Percentiles rank a stretch among this genome's conserved stretches.
These are phyloP conservation scores for Leptodactylus fallax DNA, from an alignment of 2,797 vertebrate species.

Conservation along the genomic window DNA sequence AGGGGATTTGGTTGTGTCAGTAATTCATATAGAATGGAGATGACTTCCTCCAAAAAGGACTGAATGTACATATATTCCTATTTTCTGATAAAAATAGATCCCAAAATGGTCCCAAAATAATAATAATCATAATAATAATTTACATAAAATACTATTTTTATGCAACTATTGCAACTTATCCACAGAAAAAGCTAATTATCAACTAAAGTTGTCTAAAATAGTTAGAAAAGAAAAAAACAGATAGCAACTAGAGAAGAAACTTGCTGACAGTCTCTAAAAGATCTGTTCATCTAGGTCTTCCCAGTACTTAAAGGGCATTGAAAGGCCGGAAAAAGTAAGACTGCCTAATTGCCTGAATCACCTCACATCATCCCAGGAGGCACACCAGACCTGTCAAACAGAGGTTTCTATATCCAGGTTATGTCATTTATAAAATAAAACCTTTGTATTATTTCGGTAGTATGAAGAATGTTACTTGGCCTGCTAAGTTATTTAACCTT, in stretches of 20 bases:
- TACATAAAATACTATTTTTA: no score
- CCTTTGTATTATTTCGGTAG: not conserved
- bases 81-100: no score
- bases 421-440: not conserved
- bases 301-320: not conserved
- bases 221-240: not conserved
- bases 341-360: slow-evolving; percentile 8
- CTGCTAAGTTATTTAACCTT: not conserved
- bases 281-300: not conserved
- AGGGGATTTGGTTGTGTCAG: no score
- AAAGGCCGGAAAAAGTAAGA: not conserved
- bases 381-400: not conserved
- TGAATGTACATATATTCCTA: no score
- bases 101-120: no score
- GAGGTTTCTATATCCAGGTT: not conserved
- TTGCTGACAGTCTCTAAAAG: not conserved
- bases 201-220: not conserved
- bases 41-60: no score
- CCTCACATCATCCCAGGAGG: not conserved
- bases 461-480: not conserved
- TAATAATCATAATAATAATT: no score
- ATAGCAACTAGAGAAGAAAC: not conserved
- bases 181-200: not conserved
- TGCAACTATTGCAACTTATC: not conserved
- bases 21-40: no score